A percentile compares a stretch with the other conserved stretches of the same genome.
These are phyloP conservation scores for Pelusios castaneus DNA, from an alignment of 2,113 vertebrate genomes.

Conservation along the genomic window DNA sequence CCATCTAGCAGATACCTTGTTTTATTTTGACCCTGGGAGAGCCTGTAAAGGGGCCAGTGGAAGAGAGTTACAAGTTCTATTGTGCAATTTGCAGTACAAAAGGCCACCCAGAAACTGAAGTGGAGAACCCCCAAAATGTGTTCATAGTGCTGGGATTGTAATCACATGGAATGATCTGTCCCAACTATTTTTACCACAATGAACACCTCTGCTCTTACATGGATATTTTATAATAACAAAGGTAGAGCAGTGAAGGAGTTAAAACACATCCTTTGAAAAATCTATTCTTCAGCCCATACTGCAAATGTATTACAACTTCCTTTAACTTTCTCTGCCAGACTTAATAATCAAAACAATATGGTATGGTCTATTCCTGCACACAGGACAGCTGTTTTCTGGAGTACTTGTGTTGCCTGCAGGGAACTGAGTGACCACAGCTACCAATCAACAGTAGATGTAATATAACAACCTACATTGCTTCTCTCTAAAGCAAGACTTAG, in stretches of 20 bases:
- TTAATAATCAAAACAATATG: conserved; percentile 35
- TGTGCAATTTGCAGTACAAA: not conserved
- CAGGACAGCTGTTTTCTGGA: conserved; percentile 26
- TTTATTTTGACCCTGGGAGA: not conserved
- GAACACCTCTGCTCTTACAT: not conserved
- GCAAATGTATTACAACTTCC: conserved; percentile 1
- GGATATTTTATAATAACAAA: not conserved
- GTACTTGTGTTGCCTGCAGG: conserved; percentile 27
- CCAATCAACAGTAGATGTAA: conserved; percentile 9
- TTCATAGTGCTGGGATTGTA: accelerated
- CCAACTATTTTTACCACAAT: not conserved
- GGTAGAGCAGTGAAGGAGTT: not conserved
- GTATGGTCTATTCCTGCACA: conserved; percentile 25
- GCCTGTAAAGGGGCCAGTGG: not conserved
- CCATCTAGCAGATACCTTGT: not conserved
- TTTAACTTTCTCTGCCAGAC: conserved; percentile 37
- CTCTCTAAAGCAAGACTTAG: not conserved
- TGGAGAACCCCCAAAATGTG: not conserved
- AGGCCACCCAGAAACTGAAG: too few species aligned
- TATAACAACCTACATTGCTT: not conserved
- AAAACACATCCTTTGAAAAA: not conserved
- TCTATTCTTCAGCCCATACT: not conserved
- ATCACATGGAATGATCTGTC: not conserved
- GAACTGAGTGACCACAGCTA: conserved; percentile 43
- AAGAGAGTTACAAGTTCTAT: not conserved